Evolutionary conservation across 2,888 invertebrate genomes (phyloP), one percentile per base, ranked within the genome.

Genomic region (Eilema griseolum): DNA sequence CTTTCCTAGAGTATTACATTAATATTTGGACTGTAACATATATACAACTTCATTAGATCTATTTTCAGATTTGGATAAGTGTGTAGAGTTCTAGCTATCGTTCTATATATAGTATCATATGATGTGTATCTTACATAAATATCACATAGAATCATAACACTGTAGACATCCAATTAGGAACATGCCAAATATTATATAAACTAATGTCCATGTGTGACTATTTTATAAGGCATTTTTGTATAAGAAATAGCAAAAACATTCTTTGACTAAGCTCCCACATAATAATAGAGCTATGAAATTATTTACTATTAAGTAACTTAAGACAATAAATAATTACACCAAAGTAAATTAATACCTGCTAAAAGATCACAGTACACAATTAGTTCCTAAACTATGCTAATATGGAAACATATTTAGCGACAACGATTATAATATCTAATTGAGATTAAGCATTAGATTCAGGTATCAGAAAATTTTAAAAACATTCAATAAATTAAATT

Each of bases 341-440:
- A 75, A 73, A 76, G 69, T 80, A 69, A 80, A 79, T 71, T 83
- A 86, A 83, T 87, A 87, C 85, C 81, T 81, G 79, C 85, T 86
- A 88, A 85, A 79, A 82, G 79, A 90, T 90, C 90, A 90, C 90
- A 90, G 89, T 86, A 88, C 81, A 85, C 82, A 83, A 83, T 80
- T 79, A 84, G 72, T 73, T 59, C 41, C 78, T 79, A 79, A 81
- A 77, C 70, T 80, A 79, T 66, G 23, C 78, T 78, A 78, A 70
- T 68, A 72, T 75, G 76, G 83, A 84, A 86, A 85, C 81, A 73
- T 74, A 56, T 64, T 61, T 20, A 67, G 7, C 62, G 16, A 37
- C 28, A 67, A 62, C 46, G 28, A 31, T 31, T 61, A 33, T 37
- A 59, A 28, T 76, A 62, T 23, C 60, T 61, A 70, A 60, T 59